Conservation (phyloP, 2,888 invertebrate genomes). For the Cataglyphis albicans region DNA sequence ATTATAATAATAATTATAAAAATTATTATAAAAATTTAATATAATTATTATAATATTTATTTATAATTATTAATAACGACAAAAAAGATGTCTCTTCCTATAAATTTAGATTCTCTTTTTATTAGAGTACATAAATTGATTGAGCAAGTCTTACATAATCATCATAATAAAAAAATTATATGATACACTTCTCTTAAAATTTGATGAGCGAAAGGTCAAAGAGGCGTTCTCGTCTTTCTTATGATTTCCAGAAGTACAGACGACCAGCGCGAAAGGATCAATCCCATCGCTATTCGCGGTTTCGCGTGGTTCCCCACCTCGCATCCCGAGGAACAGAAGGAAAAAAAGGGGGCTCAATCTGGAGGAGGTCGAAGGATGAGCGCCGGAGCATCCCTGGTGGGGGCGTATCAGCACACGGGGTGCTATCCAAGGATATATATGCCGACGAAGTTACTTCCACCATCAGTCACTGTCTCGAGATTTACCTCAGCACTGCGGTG, state of each 20-base stretch:
- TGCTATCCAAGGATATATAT: slow-evolving; percentile 84
- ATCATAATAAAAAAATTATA: not conserved
- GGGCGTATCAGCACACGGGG: slow-evolving; percentile 70
- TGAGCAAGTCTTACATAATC: not conserved
- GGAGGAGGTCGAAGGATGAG: slow-evolving; percentile 72
- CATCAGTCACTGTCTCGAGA: slow-evolving; percentile 84
- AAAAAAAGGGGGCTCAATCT: slow-evolving; percentile 51
- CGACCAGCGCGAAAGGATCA: slow-evolving; percentile 37
- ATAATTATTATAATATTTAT: not conserved
- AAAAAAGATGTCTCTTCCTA: not conserved
- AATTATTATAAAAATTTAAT: too few species aligned
- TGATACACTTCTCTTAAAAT: not conserved
- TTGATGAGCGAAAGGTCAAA: not conserved
- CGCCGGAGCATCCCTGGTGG: slow-evolving; percentile 70
- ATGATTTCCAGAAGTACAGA: slow-evolving; percentile 4
- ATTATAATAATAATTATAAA: too few species aligned
- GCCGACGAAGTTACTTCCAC: slow-evolving; percentile 81
- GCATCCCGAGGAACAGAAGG: slow-evolving; percentile 38
- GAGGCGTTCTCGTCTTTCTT: slow-evolving; percentile 1
- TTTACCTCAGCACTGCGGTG: slow-evolving; percentile 80
- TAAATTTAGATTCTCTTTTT: not conserved
- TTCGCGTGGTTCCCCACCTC: slow-evolving; percentile 46
- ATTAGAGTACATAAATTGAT: not conserved
- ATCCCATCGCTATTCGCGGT: slow-evolving; percentile 43
- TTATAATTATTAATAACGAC: not conserved